phyloP scores from a whole-genome alignment of 2,888 invertebrate species.

The Frankliniella fusca region DNA sequence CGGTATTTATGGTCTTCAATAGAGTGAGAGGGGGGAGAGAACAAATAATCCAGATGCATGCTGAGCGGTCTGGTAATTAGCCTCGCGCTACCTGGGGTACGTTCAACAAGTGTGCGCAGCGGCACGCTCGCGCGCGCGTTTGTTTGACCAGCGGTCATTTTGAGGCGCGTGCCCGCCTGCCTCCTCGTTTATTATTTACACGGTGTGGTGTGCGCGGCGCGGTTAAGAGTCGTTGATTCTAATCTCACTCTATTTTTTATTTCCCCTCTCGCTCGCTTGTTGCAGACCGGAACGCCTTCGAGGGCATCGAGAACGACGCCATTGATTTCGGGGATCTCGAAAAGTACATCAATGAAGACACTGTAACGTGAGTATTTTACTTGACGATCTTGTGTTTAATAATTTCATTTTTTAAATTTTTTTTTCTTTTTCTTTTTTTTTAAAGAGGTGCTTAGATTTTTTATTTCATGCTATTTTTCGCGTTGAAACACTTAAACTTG shows the following conservation, averaged over 20 bases:
- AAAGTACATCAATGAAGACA: slow-evolving; percentile 74
- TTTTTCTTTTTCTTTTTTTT: neutral
- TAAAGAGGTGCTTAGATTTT: neutral
- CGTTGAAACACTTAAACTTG: neutral
- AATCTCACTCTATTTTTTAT: neutral
- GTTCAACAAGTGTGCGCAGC: neutral
- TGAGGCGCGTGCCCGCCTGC: neutral
- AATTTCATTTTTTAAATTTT: neutral
- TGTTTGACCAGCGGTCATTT: slow-evolving; percentile 21
- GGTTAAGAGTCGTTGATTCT: neutral
- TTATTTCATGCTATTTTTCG: neutral
- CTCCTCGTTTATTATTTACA: slow-evolving; percentile 16
- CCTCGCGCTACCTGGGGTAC: neutral
- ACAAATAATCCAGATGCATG: neutral
- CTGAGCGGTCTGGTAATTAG: neutral
- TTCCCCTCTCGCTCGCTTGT: slow-evolving; percentile 29
- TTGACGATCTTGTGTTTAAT: neutral
- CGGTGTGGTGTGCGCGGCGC: neutral
- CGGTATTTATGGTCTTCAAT: too few relatives aligned
- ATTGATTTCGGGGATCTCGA: slow-evolving; percentile 76
- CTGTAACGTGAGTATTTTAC: slow-evolving; percentile 42
- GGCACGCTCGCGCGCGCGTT: neutral
- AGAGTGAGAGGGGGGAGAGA: neutral
- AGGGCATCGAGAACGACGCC: slow-evolving; percentile 82
- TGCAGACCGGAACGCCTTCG: slow-evolving; percentile 74